Conservation (phyloP, 2,888 invertebrate species). For the Drosophila robusta region DNA sequence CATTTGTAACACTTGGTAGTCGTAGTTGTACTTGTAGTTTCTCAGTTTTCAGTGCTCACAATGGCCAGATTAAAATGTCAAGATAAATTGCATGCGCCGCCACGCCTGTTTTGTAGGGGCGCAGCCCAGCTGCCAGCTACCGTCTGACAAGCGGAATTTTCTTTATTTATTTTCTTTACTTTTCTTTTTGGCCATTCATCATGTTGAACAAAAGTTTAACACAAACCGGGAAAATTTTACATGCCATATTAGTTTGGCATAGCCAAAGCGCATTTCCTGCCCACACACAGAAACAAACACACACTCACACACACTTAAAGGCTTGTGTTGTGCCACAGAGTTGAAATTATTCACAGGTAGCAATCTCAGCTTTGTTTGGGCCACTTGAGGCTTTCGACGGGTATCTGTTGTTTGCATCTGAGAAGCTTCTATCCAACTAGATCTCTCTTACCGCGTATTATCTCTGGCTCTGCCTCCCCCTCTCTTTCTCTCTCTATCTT, state of each 20-base stretch:
- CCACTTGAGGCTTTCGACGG: conserved; percentile 55
- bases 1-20: conserved; percentile 36
- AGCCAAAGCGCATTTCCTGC: conserved; percentile 70
- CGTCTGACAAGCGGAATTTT: conserved; percentile 48
- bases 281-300: conserved; percentile 31
- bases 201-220: conserved; percentile 40
- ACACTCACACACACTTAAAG: conserved; percentile 9
- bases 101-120: conserved; percentile 48
- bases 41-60: conserved; percentile 27
- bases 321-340: conserved; percentile 8
- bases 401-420: conserved; percentile 40
- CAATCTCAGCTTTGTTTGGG: conserved; percentile 26
- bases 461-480: too few species aligned
- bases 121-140: conserved; percentile 36
- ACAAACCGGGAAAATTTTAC: conserved; percentile 32
- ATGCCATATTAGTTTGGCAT: conserved; percentile 54
- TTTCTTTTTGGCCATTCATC: conserved; percentile 51
- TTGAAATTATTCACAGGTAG: conserved; percentile 54
- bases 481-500: neutral
- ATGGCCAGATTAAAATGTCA: conserved; percentile 69
- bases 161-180: conserved; percentile 38
- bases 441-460: conserved; percentile 9
- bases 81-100: conserved; percentile 63
- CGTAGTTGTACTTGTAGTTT: conserved; percentile 23
- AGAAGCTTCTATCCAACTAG: conserved; percentile 30